Evolutionary conservation across 2,888 invertebrate genomes (phyloP).

Genomic region (Polietes domitor): DNA sequence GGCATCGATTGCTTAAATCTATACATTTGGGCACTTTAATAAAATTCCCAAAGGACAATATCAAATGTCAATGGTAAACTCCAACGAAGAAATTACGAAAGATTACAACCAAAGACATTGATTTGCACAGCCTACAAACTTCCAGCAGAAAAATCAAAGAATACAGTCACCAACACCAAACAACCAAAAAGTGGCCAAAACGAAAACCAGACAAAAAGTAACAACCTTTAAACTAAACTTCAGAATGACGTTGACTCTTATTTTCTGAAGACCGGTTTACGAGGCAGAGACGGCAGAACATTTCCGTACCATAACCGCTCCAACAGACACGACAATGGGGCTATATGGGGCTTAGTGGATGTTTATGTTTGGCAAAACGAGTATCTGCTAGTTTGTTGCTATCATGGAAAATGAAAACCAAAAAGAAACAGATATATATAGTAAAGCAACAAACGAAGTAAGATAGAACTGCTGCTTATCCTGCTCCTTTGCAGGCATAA

Average conservation of each 20-base stretch:
- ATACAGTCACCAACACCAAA: slow-evolving; percentile 19
- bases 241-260: slow-evolving; percentile 59
- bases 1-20: slow-evolving; percentile 15
- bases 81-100: slow-evolving; percentile 58
- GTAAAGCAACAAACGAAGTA: neutral
- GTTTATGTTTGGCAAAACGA: slow-evolving; percentile 34
- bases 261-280: slow-evolving; percentile 48
- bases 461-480: slow-evolving; percentile 6
- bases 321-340: slow-evolving; percentile 47
- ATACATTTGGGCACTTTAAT: slow-evolving; percentile 62
- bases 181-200: neutral
- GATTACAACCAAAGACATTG: slow-evolving; percentile 50
- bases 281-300: slow-evolving; percentile 19
- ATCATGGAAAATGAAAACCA: slow-evolving; percentile 29
- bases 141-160: neutral
- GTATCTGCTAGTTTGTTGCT: slow-evolving; percentile 14
- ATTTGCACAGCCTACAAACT: neutral
- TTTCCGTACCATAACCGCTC: neutral
- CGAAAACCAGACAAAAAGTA: neutral
- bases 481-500: slow-evolving; percentile 26
- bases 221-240: slow-evolving; percentile 49
- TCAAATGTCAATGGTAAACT: slow-evolving; percentile 64
- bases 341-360: no score
- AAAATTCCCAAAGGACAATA: slow-evolving; percentile 66
- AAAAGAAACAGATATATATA: neutral